Evolutionary conservation across 2,888 invertebrate genomes (phyloP), one percentile per base, ranked within the genome.

Genomic region (Cylindroiulus punctatus): DNA sequence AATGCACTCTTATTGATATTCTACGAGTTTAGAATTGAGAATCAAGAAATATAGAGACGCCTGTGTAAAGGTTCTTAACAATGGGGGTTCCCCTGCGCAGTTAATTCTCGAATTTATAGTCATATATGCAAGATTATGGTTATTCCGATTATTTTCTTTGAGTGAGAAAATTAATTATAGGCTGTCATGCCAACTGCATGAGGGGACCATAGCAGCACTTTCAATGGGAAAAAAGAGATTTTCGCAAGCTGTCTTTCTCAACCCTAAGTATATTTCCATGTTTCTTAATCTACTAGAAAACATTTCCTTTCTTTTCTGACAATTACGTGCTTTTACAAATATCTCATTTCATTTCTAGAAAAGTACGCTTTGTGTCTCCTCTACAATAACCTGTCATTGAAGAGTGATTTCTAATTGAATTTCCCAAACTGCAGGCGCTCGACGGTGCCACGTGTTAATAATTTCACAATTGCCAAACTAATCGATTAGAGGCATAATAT

Each of bases 211-310:
- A 3, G 30, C 12, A 76, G 22, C 76, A 76, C 30, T 30, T 30
- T 76, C 76, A 76, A 76, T 76, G 76, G 76, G 76, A 76, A 76
- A 76, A 76, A 76, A 76, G 30, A 76, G 76, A 76, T 76, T 76
- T 30, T 76, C 30, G 76, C 76, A 76, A 76, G 76, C 76, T 76
- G 76, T 76, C 76, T 22, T 76, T 76, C 76, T 76, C 76, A 76
- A 76, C 30, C 76, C 83, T 83, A 44, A 85, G 85, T 85, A 85
- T 30, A 40, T 85, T 85, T 85, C 36, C 85, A 40, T 85, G 85
- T 85, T 57, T 85, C 85, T 36, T 85, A 85, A 85, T 85, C 76
- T 30, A 40, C 36, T 85, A 22, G 40, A 83, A 26, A 83, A 40
- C 26, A 40, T 83, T 40, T 40, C 83, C 22, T 40, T 83, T 40